phyloP scores from a whole-genome alignment of 2,113 vertebrate species.

The Morone chrysops region DNA sequence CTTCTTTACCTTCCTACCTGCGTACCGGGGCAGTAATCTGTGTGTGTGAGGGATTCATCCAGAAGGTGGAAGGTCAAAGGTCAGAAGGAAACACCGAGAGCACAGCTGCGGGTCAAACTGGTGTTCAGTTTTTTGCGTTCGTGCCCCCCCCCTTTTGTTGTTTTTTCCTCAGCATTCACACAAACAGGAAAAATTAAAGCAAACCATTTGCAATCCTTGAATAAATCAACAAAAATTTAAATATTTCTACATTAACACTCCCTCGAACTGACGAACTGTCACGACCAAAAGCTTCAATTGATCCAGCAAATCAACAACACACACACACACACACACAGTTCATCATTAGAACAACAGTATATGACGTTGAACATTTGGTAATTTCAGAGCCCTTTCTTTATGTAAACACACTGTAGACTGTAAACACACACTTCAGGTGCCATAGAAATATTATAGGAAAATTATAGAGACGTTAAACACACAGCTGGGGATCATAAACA shows the following conservation, averaged over 20 bases:
- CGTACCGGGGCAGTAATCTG: background rate
- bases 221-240: background rate
- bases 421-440: background rate
- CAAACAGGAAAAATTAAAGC: background rate
- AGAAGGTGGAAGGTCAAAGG: conserved; percentile 31
- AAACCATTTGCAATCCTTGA: conserved; percentile 1
- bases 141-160: background rate
- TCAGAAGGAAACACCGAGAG: background rate
- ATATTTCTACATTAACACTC: background rate
- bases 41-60: conserved; percentile 3
- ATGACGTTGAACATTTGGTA: background rate
- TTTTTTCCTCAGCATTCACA: background rate
- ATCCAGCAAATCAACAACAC: background rate
- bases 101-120: background rate
- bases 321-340: background rate
- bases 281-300: background rate
- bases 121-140: background rate
- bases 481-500: background rate
- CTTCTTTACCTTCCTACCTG: background rate
- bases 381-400: background rate
- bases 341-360: background rate
- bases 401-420: background rate
- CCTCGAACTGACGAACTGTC: background rate
- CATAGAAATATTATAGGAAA: background rate
- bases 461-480: background rate